Evolutionary conservation across 2,888 invertebrate genomes (phyloP), one percentile per base, ranked within the genome.

Genomic region (Rhamphomyia laevipes): DNA sequence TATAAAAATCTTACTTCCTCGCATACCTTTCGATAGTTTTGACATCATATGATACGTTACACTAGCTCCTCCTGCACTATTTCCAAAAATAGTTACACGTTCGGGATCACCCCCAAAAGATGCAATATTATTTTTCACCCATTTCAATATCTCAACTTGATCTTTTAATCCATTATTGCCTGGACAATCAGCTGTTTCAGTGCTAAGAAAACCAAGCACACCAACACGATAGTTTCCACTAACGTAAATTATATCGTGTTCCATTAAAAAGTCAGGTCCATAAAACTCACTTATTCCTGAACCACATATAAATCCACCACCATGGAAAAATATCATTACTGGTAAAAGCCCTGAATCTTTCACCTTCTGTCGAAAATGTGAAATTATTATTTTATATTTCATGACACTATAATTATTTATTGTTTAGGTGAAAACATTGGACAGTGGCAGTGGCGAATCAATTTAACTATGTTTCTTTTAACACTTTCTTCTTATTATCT

Each of bases 231-330:
- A 86, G 61, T 86, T 86, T 1, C 78, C 74, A 7, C 79, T 77
- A 1, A 86, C 84, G 11, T 84, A 72, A 10, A 86, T 64, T 2
- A 86, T 73, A 56, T 86, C 80, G 53, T 77, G 77, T 56, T 86
- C 85, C 43, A 86, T 67, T 3, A 86, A 66, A 57, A 75, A 77
- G 53, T 84, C 78, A 0, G 86, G 84, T 1, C 82, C 82, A 58
- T 86, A 86, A 70, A 78, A 82, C 3, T 70, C 63, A 2, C 79
- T 78, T 45, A 80, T 79, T 1, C 82, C 80, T 1, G 81, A 76
- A 1, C 86, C 85, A 51, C 82, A 81, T 62, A 85, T 74, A 80
- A 82, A 86, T 4, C 86, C 86, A 4, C 86, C 86, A 37, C 70
- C 70, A 51, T 70, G 70, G 51, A 70, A 70, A 70, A 82, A 86